A percentile compares a stretch with the other conserved stretches of the same genome.
These are phyloP conservation scores for Patiria pectinifera DNA, from an alignment of 53 echinoderm and acorn worm species.

Conservation along the genomic window DNA sequence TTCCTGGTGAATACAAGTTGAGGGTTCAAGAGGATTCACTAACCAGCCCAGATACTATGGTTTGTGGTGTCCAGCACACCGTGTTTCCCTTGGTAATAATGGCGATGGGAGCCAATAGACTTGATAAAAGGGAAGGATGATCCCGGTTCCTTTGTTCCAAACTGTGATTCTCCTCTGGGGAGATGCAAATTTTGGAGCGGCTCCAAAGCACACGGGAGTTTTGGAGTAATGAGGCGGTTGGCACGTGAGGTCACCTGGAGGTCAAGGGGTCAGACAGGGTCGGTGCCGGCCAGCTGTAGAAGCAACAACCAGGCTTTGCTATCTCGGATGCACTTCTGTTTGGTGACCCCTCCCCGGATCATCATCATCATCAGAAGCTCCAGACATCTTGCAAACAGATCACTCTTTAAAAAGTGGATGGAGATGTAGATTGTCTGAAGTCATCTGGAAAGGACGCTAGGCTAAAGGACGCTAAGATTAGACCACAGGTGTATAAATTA, in stretches of 20 bases:
- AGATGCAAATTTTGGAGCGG: not conserved
- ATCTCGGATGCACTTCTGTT: conserved; percentile 39
- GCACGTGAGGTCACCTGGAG: not conserved
- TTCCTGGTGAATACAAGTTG: no score
- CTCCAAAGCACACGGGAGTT: conserved; percentile 9
- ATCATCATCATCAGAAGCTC: not conserved
- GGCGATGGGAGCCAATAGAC: no score
- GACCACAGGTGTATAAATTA: conserved; percentile 14
- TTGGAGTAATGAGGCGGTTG: conserved; percentile 4
- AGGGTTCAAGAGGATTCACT: no score
- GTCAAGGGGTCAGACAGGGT: conserved; percentile 24
- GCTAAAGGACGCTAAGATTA: not conserved
- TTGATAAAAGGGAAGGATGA: not conserved
- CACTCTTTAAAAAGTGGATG: not conserved
- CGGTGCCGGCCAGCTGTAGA: conserved; percentile 39
- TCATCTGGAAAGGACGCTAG: conserved; percentile 15
- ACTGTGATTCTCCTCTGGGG: not conserved
- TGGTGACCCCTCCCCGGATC: not conserved
- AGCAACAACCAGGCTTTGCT: conserved; percentile 4
- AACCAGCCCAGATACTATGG: no score
- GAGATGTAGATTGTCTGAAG: not conserved
- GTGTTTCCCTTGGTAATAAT: no score
- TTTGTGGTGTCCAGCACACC: no score
- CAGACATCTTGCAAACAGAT: conserved; percentile 19
- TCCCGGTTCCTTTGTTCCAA: not conserved